Evolutionary conservation across 2,113 vertebrate species (phyloP).

Genomic region (Noctilio leporinus): DNA sequence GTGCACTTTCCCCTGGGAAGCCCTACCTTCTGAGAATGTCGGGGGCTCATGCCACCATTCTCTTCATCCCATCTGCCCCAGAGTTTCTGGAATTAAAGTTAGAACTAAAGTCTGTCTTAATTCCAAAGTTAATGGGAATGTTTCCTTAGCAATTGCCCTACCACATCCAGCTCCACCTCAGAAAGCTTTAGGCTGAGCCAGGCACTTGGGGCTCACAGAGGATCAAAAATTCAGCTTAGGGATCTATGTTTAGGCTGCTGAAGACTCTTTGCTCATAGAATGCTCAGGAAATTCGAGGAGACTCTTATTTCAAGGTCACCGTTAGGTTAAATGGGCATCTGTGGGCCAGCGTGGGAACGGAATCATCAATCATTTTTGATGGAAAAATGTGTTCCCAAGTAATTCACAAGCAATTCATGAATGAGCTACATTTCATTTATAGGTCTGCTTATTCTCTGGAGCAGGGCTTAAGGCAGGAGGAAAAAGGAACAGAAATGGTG

Average conservation of each 20-base stretch:
- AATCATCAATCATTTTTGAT: conserved; percentile 48
- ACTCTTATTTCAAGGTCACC: conserved; percentile 32
- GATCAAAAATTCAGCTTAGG: not conserved
- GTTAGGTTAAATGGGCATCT: conserved; percentile 43
- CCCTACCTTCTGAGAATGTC: not conserved
- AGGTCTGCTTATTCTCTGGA: not conserved
- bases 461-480: not conserved
- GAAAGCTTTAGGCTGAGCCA: not conserved
- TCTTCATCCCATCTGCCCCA: not conserved
- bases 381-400: conserved; percentile 24
- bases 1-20: not conserved
- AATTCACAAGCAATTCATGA: not conserved
- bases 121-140: not conserved
- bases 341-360: not conserved
- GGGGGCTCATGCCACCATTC: not conserved
- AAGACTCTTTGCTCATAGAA: not conserved
- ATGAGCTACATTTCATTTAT: conserved; percentile 7
- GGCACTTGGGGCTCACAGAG: not conserved
- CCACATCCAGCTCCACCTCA: not conserved
- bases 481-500: not conserved
- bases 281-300: not conserved
- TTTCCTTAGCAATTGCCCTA: not conserved
- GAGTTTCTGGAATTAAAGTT: not conserved
- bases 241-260: not conserved
- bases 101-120: not conserved